Evolutionary conservation across 1,140 invertebrate genomes (phyloP).

Genomic region (Drosophila bifasciata): DNA sequence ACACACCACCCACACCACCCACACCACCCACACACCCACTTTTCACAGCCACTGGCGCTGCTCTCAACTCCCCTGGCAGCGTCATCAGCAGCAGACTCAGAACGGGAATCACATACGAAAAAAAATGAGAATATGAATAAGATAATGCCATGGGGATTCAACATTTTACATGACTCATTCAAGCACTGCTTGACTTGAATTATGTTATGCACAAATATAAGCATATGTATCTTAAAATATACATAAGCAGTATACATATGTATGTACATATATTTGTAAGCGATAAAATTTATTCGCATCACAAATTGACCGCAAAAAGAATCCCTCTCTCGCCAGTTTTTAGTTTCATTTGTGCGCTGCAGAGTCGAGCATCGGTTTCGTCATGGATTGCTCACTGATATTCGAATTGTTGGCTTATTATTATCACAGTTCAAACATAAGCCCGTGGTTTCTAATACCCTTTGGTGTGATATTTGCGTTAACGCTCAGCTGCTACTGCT

Average conservation of each 20-base stretch:
- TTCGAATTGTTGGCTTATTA: neutral
- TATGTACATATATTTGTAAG: neutral
- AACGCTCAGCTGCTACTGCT: conserved; percentile 16
- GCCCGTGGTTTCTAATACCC: conserved; percentile 12
- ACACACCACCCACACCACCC: no score
- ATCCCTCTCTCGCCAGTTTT: neutral
- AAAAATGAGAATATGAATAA: neutral
- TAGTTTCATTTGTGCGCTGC: conserved; percentile 21
- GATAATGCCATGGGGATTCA: conserved; percentile 16
- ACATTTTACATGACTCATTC: conserved; percentile 41
- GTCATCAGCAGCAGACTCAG: conserved; percentile 4
- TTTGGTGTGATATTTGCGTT: neutral
- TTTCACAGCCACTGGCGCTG: neutral
- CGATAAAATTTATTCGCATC: conserved; percentile 6
- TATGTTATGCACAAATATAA: neutral
- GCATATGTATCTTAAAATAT: neutral
- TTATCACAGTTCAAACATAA: neutral
- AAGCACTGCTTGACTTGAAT: neutral
- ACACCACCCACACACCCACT: no score
- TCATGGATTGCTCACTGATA: conserved; percentile 9
- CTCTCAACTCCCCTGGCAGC: conserved; percentile 21
- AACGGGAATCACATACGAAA: conserved; percentile 8
- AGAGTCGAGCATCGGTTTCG: neutral
- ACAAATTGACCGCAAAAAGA: neutral
- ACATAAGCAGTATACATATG: neutral